A percentile compares a stretch with the other conserved stretches of the same genome.
Evolutionary conservation across 1,140 invertebrate genomes (phyloP).

Genomic region (Brachionus plicatilis): DNA sequence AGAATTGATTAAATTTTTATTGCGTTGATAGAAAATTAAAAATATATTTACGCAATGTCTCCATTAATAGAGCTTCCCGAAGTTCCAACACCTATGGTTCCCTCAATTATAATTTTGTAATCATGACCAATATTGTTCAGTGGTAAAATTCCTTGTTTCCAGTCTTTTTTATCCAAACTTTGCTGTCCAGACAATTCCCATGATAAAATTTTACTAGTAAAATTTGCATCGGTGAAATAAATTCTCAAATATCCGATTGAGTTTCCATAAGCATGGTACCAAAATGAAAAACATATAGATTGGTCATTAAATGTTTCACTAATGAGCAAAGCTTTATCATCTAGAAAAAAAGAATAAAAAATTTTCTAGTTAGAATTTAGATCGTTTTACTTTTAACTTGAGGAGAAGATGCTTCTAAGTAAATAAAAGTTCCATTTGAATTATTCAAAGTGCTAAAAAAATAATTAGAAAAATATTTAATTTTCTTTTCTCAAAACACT

Average conservation of each 20-base stretch:
- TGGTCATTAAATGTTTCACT: slow-evolving; percentile 30
- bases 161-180: neutral
- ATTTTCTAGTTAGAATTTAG: neutral
- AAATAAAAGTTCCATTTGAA: slow-evolving; percentile 43
- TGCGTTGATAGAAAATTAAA: neutral
- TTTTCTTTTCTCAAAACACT: neutral
- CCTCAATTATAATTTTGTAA: neutral
- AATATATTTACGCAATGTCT: neutral
- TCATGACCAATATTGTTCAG: neutral
- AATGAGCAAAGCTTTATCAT: slow-evolving; percentile 24
- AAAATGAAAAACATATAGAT: slow-evolving; percentile 23
- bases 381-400: neutral
- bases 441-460: neutral
- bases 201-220: slow-evolving; percentile 43
- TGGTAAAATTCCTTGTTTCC: neutral
- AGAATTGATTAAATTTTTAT: neutral
- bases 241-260: slow-evolving; percentile 44
- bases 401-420: slow-evolving; percentile 40
- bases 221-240: slow-evolving; percentile 44
- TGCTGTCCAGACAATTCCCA: slow-evolving; percentile 4
- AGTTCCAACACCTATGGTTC: neutral
- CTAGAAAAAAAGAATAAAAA: neutral
- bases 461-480: neutral
- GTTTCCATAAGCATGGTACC: slow-evolving; percentile 41
- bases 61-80: neutral